phyloP scores from a whole-genome alignment of 2,113 vertebrate species.

The Podilymbus podiceps region DNA sequence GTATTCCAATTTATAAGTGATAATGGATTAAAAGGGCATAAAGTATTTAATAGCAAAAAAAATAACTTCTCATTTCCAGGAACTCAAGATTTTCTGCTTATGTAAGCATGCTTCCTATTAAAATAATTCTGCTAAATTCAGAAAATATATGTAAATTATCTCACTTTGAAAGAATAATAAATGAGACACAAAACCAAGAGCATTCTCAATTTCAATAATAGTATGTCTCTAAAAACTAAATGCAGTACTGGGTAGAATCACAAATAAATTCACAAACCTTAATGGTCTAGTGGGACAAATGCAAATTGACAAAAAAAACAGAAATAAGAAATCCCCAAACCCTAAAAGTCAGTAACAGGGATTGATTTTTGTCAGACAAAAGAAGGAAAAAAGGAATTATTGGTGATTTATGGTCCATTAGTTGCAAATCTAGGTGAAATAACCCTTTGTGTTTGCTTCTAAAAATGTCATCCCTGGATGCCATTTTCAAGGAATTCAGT shows the following conservation, averaged over 20 bases:
- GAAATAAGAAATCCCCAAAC: not conserved
- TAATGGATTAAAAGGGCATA: not conserved
- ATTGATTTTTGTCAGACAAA: not conserved
- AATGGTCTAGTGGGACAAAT: not conserved
- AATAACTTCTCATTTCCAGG: not conserved
- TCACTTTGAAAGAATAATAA: not conserved
- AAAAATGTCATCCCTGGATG: conserved; percentile 48
- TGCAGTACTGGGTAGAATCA: not conserved
- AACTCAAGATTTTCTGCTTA: not conserved
- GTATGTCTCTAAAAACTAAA: not conserved
- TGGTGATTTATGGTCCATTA: conserved; percentile 15
- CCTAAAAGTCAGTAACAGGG: not conserved
- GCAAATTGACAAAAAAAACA: not conserved
- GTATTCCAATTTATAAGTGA: not conserved
- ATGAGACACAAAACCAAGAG: not conserved
- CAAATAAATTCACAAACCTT: not conserved
- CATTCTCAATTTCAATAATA: not conserved
- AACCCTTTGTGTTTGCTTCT: conserved; percentile 38
- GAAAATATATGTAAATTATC: not conserved
- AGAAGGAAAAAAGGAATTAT: conserved; percentile 29
- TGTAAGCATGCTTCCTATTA: not conserved
- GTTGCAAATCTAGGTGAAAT: conserved; percentile 22
- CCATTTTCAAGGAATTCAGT: conserved; percentile 58
- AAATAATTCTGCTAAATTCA: not conserved
- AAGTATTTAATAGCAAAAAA: not conserved